Evolutionary conservation across 2,797 vertebrate species (phyloP).

Genomic region (Eleutherodactylus coqui): DNA sequence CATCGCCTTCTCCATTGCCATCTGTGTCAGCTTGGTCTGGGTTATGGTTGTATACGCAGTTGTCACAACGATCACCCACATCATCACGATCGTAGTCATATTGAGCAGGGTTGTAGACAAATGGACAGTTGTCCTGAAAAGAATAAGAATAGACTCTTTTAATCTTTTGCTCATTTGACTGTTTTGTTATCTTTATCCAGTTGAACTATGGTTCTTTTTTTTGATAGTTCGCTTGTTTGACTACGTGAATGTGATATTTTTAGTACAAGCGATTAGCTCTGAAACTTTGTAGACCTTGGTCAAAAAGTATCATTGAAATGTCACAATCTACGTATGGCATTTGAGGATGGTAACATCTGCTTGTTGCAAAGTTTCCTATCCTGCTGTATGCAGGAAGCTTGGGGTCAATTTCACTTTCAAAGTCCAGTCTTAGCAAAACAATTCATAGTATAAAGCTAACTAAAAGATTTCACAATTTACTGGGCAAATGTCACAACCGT

Average conservation of each 20-base stretch:
- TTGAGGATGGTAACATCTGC: slow-evolving; percentile 63
- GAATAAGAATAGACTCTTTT: slow-evolving; percentile 29
- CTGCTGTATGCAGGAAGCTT: slow-evolving; percentile 61
- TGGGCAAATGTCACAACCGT: slow-evolving; percentile 37
- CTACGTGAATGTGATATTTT: slow-evolving; percentile 45
- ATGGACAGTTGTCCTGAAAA: slow-evolving; percentile 93
- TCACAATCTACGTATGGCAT: slow-evolving; percentile 59
- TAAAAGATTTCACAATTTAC: slow-evolving; percentile 24
- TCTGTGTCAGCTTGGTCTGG: slow-evolving; percentile 96
- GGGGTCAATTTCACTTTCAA: slow-evolving; percentile 58
- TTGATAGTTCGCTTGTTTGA: background rate
- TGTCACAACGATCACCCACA: slow-evolving; percentile 94
- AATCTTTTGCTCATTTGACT: background rate
- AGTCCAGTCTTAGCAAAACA: slow-evolving; percentile 63
- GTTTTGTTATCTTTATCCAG: background rate
- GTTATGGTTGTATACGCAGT: slow-evolving; percentile 95
- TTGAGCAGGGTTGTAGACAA: slow-evolving; percentile 94
- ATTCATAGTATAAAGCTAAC: slow-evolving; percentile 43
- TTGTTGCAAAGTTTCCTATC: slow-evolving; percentile 70
- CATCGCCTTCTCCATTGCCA: slow-evolving; percentile 95
- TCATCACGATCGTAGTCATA: slow-evolving; percentile 96
- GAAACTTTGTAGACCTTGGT: slow-evolving; percentile 27
- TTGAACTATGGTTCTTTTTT: background rate
- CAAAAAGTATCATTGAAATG: slow-evolving; percentile 44
- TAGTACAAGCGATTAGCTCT: background rate